Conservation (phyloP, 2,113 vertebrate genomes). For the Burhinus oedicnemus region DNA sequence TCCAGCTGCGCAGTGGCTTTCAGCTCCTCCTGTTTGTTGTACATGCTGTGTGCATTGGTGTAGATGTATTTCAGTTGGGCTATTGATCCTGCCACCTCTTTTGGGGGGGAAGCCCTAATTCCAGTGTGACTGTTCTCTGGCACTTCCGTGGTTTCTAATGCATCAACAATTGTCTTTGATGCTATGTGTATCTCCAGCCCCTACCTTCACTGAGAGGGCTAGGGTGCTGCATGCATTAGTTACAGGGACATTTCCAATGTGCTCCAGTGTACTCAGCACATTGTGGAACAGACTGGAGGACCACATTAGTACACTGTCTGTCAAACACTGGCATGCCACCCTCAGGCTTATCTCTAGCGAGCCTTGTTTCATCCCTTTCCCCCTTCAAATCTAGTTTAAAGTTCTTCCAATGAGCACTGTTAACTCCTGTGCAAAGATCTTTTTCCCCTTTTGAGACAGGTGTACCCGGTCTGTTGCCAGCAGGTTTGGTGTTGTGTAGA, state of each 20-base stretch:
- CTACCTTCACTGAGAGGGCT: too few relatives aligned
- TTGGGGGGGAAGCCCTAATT: background rate
- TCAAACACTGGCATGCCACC: background rate
- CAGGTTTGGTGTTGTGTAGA: background rate
- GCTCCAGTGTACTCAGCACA: background rate
- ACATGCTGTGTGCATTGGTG: background rate
- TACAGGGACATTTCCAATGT: background rate
- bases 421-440: background rate
- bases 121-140: background rate
- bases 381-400: background rate
- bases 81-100: background rate
- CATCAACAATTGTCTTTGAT: background rate
- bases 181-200: background rate
- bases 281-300: background rate
- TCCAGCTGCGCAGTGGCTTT: background rate
- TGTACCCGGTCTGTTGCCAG: rapidly evolving
- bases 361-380: background rate
- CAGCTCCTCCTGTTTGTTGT: background rate
- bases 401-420: background rate
- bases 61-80: background rate
- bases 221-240: background rate
- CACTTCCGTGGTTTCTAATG: background rate
- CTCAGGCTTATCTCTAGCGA: background rate
- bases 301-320: background rate
- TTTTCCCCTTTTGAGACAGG: background rate